Evolutionary conservation across 92 coral and sea anemone species (phyloP).

Genomic region (Actinostola sp.): DNA sequence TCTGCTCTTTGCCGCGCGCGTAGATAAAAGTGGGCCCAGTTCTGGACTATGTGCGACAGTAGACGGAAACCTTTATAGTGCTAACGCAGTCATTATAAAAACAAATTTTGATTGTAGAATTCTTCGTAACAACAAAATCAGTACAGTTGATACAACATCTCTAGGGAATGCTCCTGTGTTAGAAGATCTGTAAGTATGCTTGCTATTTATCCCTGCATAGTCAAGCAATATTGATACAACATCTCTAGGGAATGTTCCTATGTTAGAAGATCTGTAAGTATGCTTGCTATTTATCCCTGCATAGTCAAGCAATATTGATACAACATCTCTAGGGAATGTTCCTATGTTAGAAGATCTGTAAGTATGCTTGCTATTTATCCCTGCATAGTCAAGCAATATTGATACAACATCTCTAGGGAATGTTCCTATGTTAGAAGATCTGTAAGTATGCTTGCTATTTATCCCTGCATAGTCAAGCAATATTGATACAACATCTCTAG

Average conservation of each 20-base stretch:
- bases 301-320: too few relatives aligned
- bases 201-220: too few relatives aligned
- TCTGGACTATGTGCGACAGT: too few relatives aligned
- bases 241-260: slow-evolving; percentile 4
- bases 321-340: not conserved
- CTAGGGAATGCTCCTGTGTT: slow-evolving; percentile 4
- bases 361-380: too few relatives aligned
- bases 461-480: too few relatives aligned
- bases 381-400: too few relatives aligned
- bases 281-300: too few relatives aligned
- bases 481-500: too few relatives aligned
- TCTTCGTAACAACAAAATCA: slow-evolving; percentile 20
- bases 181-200: slow-evolving; percentile 33
- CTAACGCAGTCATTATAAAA: too few relatives aligned
- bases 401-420: slow-evolving; percentile 7
- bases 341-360: slow-evolving; percentile 27
- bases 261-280: slow-evolving; percentile 36
- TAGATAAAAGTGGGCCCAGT: too few relatives aligned
- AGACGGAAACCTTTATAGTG: not conserved
- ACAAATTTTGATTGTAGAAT: slow-evolving; percentile 1
- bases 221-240: slow-evolving; percentile 9
- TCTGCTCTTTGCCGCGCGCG: too few relatives aligned
- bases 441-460: slow-evolving; percentile 38
- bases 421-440: slow-evolving; percentile 6
- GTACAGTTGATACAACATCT: slow-evolving; percentile 1